Evolutionary conservation across 2,797 vertebrate species (phyloP), one percentile per base, ranked within the genome.

Genomic region (Thalassophryne amazonica): DNA sequence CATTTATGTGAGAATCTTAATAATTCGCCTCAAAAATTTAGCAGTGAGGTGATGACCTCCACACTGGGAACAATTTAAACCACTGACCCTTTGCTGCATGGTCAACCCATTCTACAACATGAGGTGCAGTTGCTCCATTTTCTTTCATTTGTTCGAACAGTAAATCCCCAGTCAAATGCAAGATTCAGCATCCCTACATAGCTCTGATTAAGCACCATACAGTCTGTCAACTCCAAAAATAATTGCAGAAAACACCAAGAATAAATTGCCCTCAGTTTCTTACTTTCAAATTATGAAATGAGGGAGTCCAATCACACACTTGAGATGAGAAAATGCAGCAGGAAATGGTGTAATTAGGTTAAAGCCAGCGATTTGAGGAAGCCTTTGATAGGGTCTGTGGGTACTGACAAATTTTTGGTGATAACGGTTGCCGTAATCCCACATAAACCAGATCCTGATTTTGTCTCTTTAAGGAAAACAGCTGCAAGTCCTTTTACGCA

Each of bases 321-420:
- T 43, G 38, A 42, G 38, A 48, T 2, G 7, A 49, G 41, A 40
- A 3, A 36, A 48, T 48, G 60, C 46, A 43, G 52, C 47, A 64
- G 70, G 57, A 73, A 59, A 50, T 43, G 30, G 14, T 60, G 60
- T 60, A 41, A 72, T 77, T 69, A 52, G 43, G 50, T 63, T 7
- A 24, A 47, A 43, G 24, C 18, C 27, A 57, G 65, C 7, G 42
- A 23, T 55, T 60, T 20, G 33, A 50, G 54, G 49, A 61, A 62
- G 60, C 41, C 37, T 43, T 41, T 63, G 65, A 76, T 48, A 64
- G 42, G 35, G 60, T 66, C 69, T 50, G 23, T 39, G 22, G 49
- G 46, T 65, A 41, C 70, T 65, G 48, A 78, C 50, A 66, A n/a
- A n/a, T n/a, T n/a, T n/a, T n/a, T n/a, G n/a, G n/a, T n/a, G n/a